Evolutionary conservation across 2,113 vertebrate species (phyloP).

Genomic region (Ranitomeya variabilis): DNA sequence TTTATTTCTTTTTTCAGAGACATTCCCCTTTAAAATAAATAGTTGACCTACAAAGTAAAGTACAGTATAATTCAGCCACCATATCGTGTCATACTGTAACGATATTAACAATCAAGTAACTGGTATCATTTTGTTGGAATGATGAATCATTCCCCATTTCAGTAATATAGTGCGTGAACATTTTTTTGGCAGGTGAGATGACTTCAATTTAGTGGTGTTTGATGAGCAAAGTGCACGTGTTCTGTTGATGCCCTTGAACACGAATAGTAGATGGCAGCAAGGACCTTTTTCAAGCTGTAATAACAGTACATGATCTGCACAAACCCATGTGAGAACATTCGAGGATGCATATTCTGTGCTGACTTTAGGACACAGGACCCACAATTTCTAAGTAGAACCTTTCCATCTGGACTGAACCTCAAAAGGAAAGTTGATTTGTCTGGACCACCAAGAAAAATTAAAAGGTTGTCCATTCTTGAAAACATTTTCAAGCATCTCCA

Average conservation of each 20-base stretch:
- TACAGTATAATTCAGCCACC: not conserved
- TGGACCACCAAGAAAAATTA: no score
- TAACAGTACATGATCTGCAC: not conserved
- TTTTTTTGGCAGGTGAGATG: constrained; percentile 45
- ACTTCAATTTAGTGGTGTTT: constrained; percentile 40
- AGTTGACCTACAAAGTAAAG: constrained; percentile 1
- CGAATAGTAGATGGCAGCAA: not conserved
- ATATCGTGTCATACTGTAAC: constrained; percentile 18
- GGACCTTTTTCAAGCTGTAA: not conserved
- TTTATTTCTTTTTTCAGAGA: not conserved
- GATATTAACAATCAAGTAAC: constrained; percentile 13
- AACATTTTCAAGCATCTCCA: no score
- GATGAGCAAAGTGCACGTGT: constrained; percentile 11
- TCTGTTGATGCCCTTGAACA: constrained; percentile 28
- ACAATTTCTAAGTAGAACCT: not conserved
- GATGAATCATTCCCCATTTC: constrained; percentile 33
- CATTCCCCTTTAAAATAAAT: constrained; percentile 30
- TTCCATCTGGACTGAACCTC: no score
- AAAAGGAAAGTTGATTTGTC: no score
- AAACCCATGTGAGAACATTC: not conserved
- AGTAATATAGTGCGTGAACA: constrained; percentile 35
- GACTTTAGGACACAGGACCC: not conserved
- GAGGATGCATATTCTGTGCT: not conserved
- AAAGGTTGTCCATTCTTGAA: no score
- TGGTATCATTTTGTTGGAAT: not conserved